A percentile compares a stretch with the other conserved stretches of the same genome.
These are phyloP conservation scores for Axinella damicornis DNA, from an alignment of 37 sponge, comb jelly and placozoan genomes.

Conservation along the genomic window DNA sequence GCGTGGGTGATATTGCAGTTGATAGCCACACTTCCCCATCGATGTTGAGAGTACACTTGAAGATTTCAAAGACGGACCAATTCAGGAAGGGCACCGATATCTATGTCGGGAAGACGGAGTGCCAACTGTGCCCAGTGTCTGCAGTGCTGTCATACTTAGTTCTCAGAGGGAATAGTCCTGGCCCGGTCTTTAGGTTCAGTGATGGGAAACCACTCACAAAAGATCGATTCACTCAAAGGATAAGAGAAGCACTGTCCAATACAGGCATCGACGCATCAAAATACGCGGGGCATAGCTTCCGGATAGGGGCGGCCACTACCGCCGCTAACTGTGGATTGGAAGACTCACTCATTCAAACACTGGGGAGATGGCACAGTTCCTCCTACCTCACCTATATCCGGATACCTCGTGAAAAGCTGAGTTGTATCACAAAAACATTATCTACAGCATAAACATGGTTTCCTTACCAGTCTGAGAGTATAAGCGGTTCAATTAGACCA, in stretches of 20 bases:
- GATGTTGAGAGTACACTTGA: background rate
- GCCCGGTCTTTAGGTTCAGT: background rate
- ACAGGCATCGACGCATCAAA: background rate
- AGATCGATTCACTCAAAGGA: background rate
- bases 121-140: constrained; percentile 2
- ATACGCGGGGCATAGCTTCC: too few species aligned
- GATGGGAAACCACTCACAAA: background rate
- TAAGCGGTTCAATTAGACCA: too few species aligned
- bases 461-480: too few species aligned
- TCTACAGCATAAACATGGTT: too few species aligned
- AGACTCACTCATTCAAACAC: too few species aligned
- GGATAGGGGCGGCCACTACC: too few species aligned
- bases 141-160: background rate
- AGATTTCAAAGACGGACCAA: background rate
- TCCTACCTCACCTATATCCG: too few species aligned
- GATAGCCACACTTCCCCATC: background rate
- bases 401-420: too few species aligned
- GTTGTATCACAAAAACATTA: too few species aligned
- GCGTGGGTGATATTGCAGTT: constrained; percentile 7
- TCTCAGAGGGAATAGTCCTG: background rate
- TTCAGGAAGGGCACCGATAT: background rate
- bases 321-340: too few species aligned
- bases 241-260: background rate
- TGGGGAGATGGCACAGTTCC: too few species aligned
- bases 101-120: background rate